A percentile compares a stretch with the other conserved stretches of the same genome.
phyloP scores from a whole-genome alignment of 2,888 invertebrate genomes.

The Nomada ruficornis region DNA sequence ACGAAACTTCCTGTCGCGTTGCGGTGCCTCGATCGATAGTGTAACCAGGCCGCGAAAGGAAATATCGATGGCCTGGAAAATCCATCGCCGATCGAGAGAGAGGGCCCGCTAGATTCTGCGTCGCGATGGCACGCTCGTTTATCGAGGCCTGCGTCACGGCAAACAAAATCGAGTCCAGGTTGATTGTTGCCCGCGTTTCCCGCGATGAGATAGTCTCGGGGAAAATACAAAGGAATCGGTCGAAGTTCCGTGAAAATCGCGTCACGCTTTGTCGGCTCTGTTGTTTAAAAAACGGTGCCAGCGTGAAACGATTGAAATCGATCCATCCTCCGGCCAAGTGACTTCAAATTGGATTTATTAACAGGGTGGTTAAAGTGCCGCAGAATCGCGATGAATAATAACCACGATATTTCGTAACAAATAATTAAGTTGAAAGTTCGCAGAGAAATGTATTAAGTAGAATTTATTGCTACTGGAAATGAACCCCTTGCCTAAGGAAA shows the following conservation, averaged over 20 bases:
- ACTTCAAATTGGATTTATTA: no score
- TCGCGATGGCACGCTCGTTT: background rate
- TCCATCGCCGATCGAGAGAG: conserved; percentile 23
- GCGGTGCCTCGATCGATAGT: conserved; percentile 28
- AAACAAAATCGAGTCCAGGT: conserved; percentile 10
- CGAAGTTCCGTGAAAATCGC: background rate
- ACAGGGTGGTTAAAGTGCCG: no score
- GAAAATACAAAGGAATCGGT: background rate
- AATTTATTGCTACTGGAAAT: no score
- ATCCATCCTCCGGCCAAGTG: no score
- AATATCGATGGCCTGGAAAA: conserved; percentile 49
- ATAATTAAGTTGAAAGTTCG: no score
- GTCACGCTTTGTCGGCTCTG: no score
- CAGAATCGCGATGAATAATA: no score
- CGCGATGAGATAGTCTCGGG: background rate
- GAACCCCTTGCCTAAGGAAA: no score
- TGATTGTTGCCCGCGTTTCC: background rate
- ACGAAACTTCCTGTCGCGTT: conserved; percentile 33
- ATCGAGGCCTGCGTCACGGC: background rate
- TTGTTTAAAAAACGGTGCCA: no score
- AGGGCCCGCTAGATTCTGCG: conserved; percentile 5
- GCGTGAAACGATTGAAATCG: no score
- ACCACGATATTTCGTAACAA: no score
- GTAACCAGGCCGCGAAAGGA: conserved; percentile 4
- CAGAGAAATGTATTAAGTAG: no score